Evolutionary conservation across 2,797 vertebrate genomes (phyloP), one percentile per base, ranked within the genome.

Genomic region (Argentina silus): DNA sequence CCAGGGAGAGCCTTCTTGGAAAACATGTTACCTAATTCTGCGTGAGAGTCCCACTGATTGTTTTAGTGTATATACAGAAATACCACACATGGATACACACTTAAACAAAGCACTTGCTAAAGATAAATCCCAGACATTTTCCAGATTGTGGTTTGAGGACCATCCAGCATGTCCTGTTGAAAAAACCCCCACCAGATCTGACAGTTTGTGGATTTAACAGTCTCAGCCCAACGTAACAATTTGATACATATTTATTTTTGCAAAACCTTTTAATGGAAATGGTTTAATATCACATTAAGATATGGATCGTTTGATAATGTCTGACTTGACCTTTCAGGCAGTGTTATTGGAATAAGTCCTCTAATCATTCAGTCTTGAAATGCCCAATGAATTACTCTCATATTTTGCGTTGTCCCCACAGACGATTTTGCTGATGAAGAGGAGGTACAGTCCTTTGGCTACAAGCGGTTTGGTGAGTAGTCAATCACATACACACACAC

Each of bases 391-490:
- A 61, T 42, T 14, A 61, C 17, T 81, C 42, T 11, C 6, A 80
- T 67, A 43, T 51, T 85, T 51, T 79, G 23, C 83, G 11, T 77
- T 76, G 36, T 78, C 78, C 82, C 74, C 88, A 2, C 85, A 99
- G 98, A 99, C 96, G 97, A 99, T 86, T 98, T 96, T 81, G 93
- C 93, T 67, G 98, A 99, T 91, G 97, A 99, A 87, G 98, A 99
- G 91, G 98, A 99, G 93, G 97, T 98, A 77, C 98, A 99, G 89
- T 98, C 98, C 92, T 99, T 99, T 72, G 98, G 98, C 79, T 99
- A 99, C 87, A 99, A 99, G 93, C 94, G 98, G 85, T 99, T 99
- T 91, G 98, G 97, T 99, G 88, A 98, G 98, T 97, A 69, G 27
- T 8, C 47, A 12, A 12, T 48, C 12, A 48, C 47, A 9, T 9